These are phyloP conservation scores for Lithosia quadra DNA, from an alignment of 2,888 invertebrate genomes.

Conservation along the genomic window DNA sequence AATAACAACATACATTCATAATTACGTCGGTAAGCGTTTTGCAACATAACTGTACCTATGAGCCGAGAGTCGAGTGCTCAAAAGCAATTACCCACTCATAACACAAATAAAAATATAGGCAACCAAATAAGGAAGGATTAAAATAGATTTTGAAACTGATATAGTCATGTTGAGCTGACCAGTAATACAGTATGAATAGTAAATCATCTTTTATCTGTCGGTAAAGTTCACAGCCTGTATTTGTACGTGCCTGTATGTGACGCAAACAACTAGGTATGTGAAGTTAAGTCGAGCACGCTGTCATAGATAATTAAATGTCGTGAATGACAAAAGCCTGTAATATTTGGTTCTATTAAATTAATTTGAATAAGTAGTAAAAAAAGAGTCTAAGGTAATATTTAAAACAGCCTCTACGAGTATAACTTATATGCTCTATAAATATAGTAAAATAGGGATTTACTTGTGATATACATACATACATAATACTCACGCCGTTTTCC, in stretches of 20 bases:
- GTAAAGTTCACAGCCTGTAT: neutral
- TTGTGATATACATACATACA: too few relatives aligned
- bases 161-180: neutral
- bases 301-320: neutral
- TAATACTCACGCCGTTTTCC: too few relatives aligned
- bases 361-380: neutral
- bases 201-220: neutral
- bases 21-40: conserved; percentile 4
- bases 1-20: conserved; percentile 9
- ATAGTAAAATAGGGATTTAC: too few relatives aligned
- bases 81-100: conserved; percentile 1
- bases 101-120: conserved; percentile 5
- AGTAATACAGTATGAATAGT: neutral
- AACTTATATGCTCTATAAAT: too few relatives aligned
- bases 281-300: neutral
- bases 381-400: too few relatives aligned
- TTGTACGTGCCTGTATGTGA: neutral
- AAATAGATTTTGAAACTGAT: conserved; percentile 3
- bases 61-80: neutral
- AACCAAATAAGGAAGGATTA: neutral
- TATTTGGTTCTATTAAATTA: too few relatives aligned
- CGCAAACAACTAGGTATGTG: neutral
- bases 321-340: too few relatives aligned
- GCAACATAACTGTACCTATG: neutral
- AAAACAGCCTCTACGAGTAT: too few relatives aligned